phyloP scores from a whole-genome alignment of 2,888 invertebrate species.

The Xestoiulus laeticollis region DNA sequence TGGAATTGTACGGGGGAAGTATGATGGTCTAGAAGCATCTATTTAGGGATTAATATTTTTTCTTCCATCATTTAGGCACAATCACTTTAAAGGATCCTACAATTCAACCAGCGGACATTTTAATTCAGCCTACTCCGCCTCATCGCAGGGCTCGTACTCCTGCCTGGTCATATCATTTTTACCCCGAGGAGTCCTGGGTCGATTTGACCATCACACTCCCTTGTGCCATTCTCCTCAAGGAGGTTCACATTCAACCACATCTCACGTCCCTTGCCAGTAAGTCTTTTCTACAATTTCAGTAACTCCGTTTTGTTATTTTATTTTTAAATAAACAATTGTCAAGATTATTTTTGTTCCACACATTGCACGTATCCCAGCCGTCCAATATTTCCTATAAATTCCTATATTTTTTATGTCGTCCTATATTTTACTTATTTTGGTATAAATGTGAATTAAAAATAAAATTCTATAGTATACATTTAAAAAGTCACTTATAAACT shows the following conservation, averaged over 20 bases:
- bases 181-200: slow-evolving; percentile 84
- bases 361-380: too few species aligned
- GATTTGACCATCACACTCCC: slow-evolving; percentile 87
- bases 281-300: slow-evolving; percentile 59
- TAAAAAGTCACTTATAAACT: too few species aligned
- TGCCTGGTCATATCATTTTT: slow-evolving; percentile 97
- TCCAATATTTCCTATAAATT: too few species aligned
- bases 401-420: too few species aligned
- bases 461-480: too few species aligned
- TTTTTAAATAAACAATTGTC: background rate
- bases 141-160: slow-evolving; percentile 86
- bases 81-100: slow-evolving; percentile 84
- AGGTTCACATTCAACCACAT: slow-evolving; percentile 88
- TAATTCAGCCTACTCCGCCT: slow-evolving; percentile 83
- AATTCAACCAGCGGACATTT: slow-evolving; percentile 87
- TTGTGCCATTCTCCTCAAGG: slow-evolving; percentile 85
- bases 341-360: background rate
- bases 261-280: slow-evolving; percentile 80
- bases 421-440: too few species aligned
- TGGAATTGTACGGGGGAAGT: background rate
- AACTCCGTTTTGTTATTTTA: background rate
- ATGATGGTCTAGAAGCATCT: background rate
- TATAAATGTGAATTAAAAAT: too few species aligned
- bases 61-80: slow-evolving; percentile 66
- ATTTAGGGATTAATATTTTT: background rate